Conservation (phyloP, 2,797 vertebrate species). For the Chiloscyllium punctatum region DNA sequence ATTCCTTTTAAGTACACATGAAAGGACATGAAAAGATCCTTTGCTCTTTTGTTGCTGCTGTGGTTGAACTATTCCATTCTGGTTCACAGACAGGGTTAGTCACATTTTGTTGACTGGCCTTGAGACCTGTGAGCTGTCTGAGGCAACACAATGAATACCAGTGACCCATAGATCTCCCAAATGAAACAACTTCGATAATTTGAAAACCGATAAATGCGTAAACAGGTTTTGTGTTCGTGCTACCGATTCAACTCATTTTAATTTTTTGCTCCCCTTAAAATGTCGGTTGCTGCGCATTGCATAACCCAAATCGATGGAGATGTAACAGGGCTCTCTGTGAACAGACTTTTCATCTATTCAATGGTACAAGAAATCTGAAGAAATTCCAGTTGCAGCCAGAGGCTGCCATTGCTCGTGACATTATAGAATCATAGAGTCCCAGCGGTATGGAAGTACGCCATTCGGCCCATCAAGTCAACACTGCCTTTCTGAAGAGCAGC, state of each 20-base stretch:
- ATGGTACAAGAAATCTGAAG: not conserved
- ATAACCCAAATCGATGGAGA: not conserved
- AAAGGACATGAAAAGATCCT: slow-evolving; percentile 25
- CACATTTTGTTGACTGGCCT: slow-evolving; percentile 20
- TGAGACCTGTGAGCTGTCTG: not conserved
- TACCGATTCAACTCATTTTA: not conserved
- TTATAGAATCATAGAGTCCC: not conserved
- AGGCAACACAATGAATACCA: not conserved
- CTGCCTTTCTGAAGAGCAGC: too few relatives aligned
- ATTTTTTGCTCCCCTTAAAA: not conserved
- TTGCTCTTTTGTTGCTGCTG: not conserved
- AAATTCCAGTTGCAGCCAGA: not conserved
- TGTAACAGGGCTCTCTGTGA: not conserved
- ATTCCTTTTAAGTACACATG: slow-evolving; percentile 34
- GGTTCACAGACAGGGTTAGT: slow-evolving; percentile 21
- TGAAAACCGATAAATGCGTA: not conserved
- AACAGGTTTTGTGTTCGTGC: not conserved
- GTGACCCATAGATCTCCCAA: not conserved
- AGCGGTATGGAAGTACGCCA: too few relatives aligned
- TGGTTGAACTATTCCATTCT: slow-evolving; percentile 24
- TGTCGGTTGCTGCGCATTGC: not conserved
- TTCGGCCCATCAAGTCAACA: too few relatives aligned
- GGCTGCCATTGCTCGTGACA: not conserved
- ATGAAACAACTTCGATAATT: slow-evolving; percentile 9
- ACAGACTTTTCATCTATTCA: not conserved